phyloP scores from a whole-genome alignment of 2,888 invertebrate genomes.

The Pseudococcus jackbeardsleyi region DNA sequence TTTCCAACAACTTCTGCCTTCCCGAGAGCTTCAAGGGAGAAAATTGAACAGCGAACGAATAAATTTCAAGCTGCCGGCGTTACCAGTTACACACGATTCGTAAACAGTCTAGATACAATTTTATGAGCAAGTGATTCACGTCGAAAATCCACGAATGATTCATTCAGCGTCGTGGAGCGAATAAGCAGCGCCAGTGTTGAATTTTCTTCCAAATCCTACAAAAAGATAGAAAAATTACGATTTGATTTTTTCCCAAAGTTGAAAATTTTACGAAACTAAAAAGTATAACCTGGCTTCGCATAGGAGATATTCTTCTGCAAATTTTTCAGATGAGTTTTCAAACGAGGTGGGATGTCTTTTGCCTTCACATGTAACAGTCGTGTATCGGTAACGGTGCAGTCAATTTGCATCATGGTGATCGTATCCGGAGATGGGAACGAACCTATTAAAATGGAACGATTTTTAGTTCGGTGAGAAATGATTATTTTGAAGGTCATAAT shows the following conservation, averaged over 20 bases:
- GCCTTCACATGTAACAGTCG: constrained; percentile 85
- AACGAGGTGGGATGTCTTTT: constrained; percentile 79
- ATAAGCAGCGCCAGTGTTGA: constrained; percentile 36
- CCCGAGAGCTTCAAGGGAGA: no score
- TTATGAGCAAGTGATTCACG: no score
- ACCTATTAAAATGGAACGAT: constrained; percentile 23
- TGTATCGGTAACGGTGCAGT: constrained; percentile 94
- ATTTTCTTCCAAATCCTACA: constrained; percentile 49
- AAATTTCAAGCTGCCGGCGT: no score
- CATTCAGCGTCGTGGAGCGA: neutral
- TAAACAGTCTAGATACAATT: neutral
- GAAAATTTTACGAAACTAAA: neutral
- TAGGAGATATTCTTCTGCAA: constrained; percentile 52
- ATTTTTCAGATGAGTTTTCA: constrained; percentile 70
- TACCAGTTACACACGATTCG: neutral
- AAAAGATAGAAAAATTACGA: neutral
- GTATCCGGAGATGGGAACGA: constrained; percentile 73
- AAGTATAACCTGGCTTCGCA: constrained; percentile 23
- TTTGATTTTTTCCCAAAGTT: neutral
- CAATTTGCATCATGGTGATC: constrained; percentile 93
- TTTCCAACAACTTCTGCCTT: no score
- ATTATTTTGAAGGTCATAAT: neutral
- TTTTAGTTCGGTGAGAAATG: neutral
- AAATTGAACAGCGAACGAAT: no score
- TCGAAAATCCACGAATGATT: neutral